Evolutionary conservation across 2,888 invertebrate genomes (phyloP), one percentile per base, ranked within the genome.

Genomic region (Chrysotoxum bicinctum): DNA sequence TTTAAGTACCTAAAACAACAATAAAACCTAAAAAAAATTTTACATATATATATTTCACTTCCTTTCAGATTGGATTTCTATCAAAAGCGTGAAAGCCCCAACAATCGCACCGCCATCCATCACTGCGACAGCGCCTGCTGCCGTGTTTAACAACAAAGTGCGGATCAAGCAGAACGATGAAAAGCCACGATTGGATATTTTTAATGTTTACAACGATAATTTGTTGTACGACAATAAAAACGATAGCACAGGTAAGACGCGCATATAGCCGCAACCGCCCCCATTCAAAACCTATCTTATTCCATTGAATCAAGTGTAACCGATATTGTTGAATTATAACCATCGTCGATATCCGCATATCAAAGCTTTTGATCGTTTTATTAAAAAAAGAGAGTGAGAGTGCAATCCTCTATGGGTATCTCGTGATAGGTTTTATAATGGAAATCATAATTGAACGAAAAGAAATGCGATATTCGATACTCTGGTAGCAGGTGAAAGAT

Each of bases 141-240:
- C 43, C 45, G 43, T 48, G 35, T 35, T 37, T 32, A 52, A 52
- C 64, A 70, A 75, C 75, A 73, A 50, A 66, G 66, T 66, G 85
- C 68, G 81, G 85, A 85, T 81, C 81, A 81, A 85, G 73, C 85
- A 77, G 80, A 85, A 85, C 85, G 81, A 85, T 85, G 85, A 85
- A 85, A 85, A 77, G 81, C 77, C 85, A 81, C 81, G 81, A 85
- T 74, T 85, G 85, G 85, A 77, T 85, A 81, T 85, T 81, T 85
- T 77, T 85, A 56, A 50, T 85, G 48, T 81, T 85, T 69, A 85
- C 85, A 76, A 77, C 85, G 81, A 85, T 85, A 81, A 81, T 81
- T 62, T 85, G 76, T 73, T 85, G 85, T 69, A 69, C 45, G 40
- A 62, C 76, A 73, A 77, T 72, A 66, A 76, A 76, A 50, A 70